Percentiles rank a stretch among this genome's conserved stretches.
These are phyloP conservation scores for Psammodynastes pulverulentus DNA, from an alignment of 2,113 vertebrate genomes.

Conservation along the genomic window DNA sequence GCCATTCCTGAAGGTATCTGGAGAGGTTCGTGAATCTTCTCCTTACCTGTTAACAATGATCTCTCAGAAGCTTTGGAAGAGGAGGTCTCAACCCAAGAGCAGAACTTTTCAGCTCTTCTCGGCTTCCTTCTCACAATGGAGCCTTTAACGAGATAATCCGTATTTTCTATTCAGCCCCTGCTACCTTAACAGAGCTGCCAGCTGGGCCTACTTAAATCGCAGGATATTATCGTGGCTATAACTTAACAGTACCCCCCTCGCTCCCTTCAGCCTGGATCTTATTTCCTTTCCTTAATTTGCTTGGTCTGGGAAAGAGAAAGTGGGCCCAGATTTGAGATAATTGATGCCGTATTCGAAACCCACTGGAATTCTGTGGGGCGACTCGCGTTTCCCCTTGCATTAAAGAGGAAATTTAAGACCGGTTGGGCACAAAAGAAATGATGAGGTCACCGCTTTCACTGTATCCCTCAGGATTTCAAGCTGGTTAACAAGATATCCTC, in stretches of 20 bases:
- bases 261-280: slow-evolving; percentile 17
- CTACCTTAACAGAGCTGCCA: slow-evolving; percentile 25
- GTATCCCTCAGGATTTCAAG: slow-evolving; percentile 34
- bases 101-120: slow-evolving; percentile 19
- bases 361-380: slow-evolving; percentile 28
- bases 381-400: slow-evolving; percentile 36
- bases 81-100: slow-evolving; percentile 31
- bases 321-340: slow-evolving; percentile 45
- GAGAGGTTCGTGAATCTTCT: slow-evolving; percentile 1
- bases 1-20: background rate
- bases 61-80: slow-evolving; percentile 18
- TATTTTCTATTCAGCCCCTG: background rate
- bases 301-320: slow-evolving; percentile 50
- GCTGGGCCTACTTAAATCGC: background rate
- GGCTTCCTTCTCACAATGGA: slow-evolving; percentile 22
- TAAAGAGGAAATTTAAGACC: slow-evolving; percentile 29
- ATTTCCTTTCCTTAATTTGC: slow-evolving; percentile 25
- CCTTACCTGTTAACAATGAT: slow-evolving; percentile 19
- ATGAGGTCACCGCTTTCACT: slow-evolving; percentile 54
- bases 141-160: slow-evolving; percentile 30
- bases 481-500: slow-evolving; percentile 53
- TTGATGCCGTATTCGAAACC: slow-evolving; percentile 20
- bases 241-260: background rate
- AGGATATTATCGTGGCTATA: background rate
- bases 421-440: slow-evolving; percentile 31